Evolutionary conservation across 2,888 invertebrate genomes (phyloP).

Genomic region (Embidobia sp.): DNA sequence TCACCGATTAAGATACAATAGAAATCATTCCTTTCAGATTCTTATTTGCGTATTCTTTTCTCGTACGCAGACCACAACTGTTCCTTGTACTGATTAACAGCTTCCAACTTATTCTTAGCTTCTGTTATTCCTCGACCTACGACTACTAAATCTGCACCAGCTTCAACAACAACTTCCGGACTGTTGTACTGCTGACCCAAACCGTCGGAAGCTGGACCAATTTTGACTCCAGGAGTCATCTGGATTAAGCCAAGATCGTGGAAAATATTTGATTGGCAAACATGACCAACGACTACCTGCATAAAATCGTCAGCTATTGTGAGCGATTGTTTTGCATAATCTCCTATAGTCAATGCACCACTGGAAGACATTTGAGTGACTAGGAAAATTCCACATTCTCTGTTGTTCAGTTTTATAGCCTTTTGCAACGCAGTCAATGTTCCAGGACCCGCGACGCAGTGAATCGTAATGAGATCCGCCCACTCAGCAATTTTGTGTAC

Average conservation of each 20-base stretch:
- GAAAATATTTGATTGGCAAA: constrained; percentile 90
- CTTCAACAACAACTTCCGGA: constrained; percentile 90
- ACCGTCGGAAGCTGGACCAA: constrained; percentile 87
- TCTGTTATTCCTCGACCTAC: constrained; percentile 95
- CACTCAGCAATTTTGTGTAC: constrained; percentile 89
- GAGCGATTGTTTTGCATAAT: constrained; percentile 87
- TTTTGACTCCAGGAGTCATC: constrained; percentile 95
- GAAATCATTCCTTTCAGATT: not conserved
- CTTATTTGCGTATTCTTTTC: constrained; percentile 78
- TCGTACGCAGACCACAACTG: constrained; percentile 88
- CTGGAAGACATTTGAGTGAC: constrained; percentile 94
- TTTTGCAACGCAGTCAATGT: constrained; percentile 10
- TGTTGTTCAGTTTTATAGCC: no score
- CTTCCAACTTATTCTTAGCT: constrained; percentile 85
- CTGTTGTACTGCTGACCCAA: constrained; percentile 95
- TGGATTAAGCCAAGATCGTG: constrained; percentile 90
- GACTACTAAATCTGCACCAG: constrained; percentile 95
- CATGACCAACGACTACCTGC: constrained; percentile 93
- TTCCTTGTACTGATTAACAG: constrained; percentile 88
- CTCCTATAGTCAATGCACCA: constrained; percentile 84
- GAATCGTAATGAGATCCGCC: constrained; percentile 96
- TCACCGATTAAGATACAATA: no score
- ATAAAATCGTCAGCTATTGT: constrained; percentile 86
- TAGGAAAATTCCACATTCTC: constrained; percentile 88
- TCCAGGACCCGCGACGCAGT: constrained; percentile 92